Evolutionary conservation across 2,797 vertebrate species (phyloP).

Genomic region (Octomys mimax): DNA sequence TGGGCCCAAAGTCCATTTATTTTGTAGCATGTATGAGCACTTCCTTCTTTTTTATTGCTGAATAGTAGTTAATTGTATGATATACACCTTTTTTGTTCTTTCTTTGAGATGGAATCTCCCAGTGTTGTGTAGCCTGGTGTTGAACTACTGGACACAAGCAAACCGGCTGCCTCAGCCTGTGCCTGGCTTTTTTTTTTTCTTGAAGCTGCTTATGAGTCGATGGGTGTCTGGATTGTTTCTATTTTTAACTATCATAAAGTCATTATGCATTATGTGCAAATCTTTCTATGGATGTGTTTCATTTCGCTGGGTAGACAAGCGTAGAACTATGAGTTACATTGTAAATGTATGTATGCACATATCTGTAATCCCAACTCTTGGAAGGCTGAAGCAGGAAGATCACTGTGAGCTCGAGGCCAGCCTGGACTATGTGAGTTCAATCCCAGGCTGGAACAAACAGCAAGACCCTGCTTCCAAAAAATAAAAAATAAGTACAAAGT

Average conservation of each 20-base stretch:
- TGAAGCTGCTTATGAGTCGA: neutral
- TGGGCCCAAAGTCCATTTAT: neutral
- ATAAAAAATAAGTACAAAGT: neutral
- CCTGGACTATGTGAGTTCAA: neutral
- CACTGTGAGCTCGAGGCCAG: neutral
- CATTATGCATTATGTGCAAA: neutral
- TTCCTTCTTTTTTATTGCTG: neutral
- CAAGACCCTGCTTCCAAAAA: neutral
- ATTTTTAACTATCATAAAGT: neutral
- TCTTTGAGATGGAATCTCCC: neutral
- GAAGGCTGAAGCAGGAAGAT: neutral
- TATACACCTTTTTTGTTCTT: neutral
- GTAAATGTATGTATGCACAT: neutral
- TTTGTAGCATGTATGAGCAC: neutral
- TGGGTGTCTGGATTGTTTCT: neutral
- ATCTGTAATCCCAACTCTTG: neutral
- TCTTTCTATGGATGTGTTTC: neutral
- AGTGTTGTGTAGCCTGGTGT: neutral
- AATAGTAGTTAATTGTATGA: neutral
- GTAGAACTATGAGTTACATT: neutral
- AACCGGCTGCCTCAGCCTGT: neutral
- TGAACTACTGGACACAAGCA: neutral
- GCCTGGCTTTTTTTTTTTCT: neutral
- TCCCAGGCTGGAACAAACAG: neutral
- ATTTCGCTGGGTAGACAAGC: neutral